Conservation (phyloP, 2,888 invertebrate species). For the Thalpophila matura region DNA sequence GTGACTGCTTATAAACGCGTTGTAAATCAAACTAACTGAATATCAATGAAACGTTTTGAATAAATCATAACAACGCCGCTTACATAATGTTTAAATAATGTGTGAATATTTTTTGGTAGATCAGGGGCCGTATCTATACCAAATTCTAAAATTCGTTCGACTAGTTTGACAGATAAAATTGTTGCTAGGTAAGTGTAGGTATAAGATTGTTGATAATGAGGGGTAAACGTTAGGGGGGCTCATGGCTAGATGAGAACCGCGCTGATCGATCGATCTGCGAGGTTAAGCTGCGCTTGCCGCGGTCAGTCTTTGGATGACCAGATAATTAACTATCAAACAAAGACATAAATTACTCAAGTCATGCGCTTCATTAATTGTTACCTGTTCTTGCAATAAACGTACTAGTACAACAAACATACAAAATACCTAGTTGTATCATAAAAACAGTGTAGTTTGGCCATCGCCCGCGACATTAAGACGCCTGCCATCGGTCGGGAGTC, state of each 20-base stretch:
- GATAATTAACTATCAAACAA: background rate
- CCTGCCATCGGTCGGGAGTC: slow-evolving; percentile 35
- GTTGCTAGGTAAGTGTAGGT: too few species aligned
- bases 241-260: too few species aligned
- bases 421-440: slow-evolving; percentile 53
- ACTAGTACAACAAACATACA: slow-evolving; percentile 30
- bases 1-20: slow-evolving; percentile 35
- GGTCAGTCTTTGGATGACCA: too few species aligned
- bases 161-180: too few species aligned
- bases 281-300: too few species aligned
- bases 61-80: slow-evolving; percentile 45
- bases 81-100: slow-evolving; percentile 53
- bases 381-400: slow-evolving; percentile 25
- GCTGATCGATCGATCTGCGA: too few species aligned
- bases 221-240: too few species aligned
- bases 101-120: slow-evolving; percentile 1
- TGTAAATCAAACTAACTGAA: slow-evolving; percentile 59
- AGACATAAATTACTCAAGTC: background rate
- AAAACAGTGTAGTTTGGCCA: slow-evolving; percentile 49
- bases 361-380: slow-evolving; percentile 20
- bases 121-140: too few species aligned
- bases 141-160: too few species aligned
- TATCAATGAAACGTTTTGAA: slow-evolving; percentile 59
- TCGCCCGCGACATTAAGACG: slow-evolving; percentile 30
- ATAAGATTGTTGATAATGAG: too few species aligned